Base-by-base conservation (phyloP, 1,140 invertebrate species). In the Cyclina sinensis region DNA sequence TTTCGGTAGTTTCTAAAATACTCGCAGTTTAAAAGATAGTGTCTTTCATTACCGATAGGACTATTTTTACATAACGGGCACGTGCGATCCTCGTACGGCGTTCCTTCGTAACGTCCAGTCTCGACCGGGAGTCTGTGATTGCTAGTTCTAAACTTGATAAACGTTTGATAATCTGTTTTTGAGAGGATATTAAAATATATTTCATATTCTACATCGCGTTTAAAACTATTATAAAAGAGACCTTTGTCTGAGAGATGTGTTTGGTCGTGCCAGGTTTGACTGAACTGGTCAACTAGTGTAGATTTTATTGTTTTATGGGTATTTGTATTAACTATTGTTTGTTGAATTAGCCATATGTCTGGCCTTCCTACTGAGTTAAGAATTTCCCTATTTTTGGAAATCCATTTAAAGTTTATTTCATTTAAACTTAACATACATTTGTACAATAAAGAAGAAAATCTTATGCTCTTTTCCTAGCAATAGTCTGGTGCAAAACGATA, bases 121-220 rank as follows among this genome's bases (percentile, higher is more conserved):
- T 74, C 70, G 14, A 74, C 39, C 16, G 70, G 70, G 32, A 79
- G 32, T 18, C 32, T 48, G 30, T 79, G 74, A 51, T 48, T 79
- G 24, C 43, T 21, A 11, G 74, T 51, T 1, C n/a, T 16, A 30
- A 79, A 54, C 32, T 54, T 79, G 9, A 79, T 51, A 9, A 79
- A 18, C 14, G 46, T 24, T n/a, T 51, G 11, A 24, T 21, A 46
- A 48, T 79, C 1, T 30, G 12, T 21, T 12, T n/a, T 54, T 11
- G 39, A 46, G 24, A 79, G 9, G 24, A 79, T 11, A 30, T 79
- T 79, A 51, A 79, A 54, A 32, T 79, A 46, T 21, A 21, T 21
- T 54, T 79, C 39, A n/a, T 51, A 24, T 46, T 37, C 70, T 14
- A 37, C 30, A 37, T 37, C 18, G 21, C 30, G 9, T 54, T 79